These are phyloP conservation scores for Carduelis carduelis DNA, from an alignment of 2,797 vertebrate genomes.

Conservation along the genomic window DNA sequence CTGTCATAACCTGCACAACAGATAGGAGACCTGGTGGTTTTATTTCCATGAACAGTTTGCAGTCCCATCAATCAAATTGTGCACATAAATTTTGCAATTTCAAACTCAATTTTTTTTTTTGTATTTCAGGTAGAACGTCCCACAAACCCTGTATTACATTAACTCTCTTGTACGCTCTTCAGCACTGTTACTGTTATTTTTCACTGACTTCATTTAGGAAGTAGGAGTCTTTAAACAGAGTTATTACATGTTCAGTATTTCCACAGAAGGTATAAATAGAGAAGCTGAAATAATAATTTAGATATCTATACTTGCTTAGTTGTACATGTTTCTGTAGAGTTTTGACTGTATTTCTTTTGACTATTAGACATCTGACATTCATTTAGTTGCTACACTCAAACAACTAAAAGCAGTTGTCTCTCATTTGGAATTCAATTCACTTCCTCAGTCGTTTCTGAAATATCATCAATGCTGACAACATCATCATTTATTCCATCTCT, in stretches of 20 bases:
- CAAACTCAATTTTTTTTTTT: background rate
- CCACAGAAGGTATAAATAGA: background rate
- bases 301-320: background rate
- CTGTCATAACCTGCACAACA: background rate
- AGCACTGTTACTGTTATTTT: background rate
- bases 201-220: background rate
- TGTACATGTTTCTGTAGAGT: background rate
- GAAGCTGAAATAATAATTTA: background rate
- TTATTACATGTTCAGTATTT: background rate
- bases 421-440: background rate
- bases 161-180: background rate
- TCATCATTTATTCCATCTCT: background rate
- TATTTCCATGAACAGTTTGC: background rate
- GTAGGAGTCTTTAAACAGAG: background rate
- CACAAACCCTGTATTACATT: background rate
- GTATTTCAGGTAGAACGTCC: background rate
- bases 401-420: background rate
- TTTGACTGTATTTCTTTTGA: background rate
- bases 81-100: background rate
- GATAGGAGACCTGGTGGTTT: fast-evolving
- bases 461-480: background rate
- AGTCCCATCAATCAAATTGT: background rate
- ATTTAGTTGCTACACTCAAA: background rate
- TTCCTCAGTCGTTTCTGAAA: background rate
- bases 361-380: background rate